Percentiles rank a stretch among this genome's conserved stretches.
phyloP scores from a whole-genome alignment of 2,797 vertebrate genomes.

The Takifugu rubripes region DNA sequence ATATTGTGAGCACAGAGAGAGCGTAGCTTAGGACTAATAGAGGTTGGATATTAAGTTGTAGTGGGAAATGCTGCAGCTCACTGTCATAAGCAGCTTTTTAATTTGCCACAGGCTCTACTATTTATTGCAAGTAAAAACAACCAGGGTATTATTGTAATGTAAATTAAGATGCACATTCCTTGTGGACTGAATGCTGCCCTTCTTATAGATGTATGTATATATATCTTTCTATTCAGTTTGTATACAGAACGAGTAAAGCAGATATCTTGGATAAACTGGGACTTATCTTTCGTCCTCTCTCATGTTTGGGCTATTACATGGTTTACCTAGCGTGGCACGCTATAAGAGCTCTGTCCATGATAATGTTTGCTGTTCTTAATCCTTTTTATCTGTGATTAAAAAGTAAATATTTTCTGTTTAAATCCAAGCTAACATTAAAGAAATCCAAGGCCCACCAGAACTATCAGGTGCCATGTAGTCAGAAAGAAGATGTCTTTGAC shows the following conservation, averaged over 20 bases:
- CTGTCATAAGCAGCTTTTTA: conserved; percentile 39
- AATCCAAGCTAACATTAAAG: conserved; percentile 28
- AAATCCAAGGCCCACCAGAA: conserved; percentile 51
- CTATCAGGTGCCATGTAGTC: conserved; percentile 50
- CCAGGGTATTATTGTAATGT: conserved; percentile 14
- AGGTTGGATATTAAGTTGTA: conserved; percentile 41
- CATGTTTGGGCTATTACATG: conserved; percentile 16
- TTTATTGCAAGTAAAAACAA: conserved; percentile 13
- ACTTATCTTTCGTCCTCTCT: conserved; percentile 8
- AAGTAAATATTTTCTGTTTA: conserved; percentile 31
- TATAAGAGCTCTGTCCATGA: conserved; percentile 29
- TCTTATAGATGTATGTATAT: background rate
- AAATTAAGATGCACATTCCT: conserved; percentile 8
- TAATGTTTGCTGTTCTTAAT: conserved; percentile 12
- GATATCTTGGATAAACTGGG: background rate
- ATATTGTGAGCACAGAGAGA: conserved; percentile 50
- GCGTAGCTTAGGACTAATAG: conserved; percentile 36
- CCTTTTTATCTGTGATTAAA: conserved; percentile 24
- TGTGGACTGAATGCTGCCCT: background rate
- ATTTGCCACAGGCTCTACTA: conserved; percentile 25
- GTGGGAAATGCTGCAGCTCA: conserved; percentile 14
- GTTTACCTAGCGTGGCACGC: conserved; percentile 14
- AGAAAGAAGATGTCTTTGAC: conserved; percentile 46
- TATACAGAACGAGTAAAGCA: background rate
- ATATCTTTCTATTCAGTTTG: background rate